Conservation (phyloP, 2,797 vertebrate genomes). For the Poeciliopsis infans region DNA sequence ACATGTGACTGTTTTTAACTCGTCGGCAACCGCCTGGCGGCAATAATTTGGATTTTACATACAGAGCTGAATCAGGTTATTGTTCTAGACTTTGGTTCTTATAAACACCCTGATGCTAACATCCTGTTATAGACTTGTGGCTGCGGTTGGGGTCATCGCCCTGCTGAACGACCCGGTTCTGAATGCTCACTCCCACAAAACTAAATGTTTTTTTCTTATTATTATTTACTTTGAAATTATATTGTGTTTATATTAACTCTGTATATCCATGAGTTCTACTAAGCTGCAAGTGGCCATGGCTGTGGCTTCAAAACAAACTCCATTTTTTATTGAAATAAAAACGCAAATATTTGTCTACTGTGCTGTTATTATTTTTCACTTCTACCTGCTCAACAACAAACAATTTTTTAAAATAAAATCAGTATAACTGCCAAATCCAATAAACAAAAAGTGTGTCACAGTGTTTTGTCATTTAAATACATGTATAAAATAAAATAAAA, state of each 20-base stretch:
- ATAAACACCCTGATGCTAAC: background rate
- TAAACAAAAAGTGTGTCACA: background rate
- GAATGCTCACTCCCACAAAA: background rate
- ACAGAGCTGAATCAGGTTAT: background rate
- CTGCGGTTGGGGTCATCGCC: background rate
- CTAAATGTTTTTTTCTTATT: too few relatives aligned
- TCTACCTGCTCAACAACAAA: background rate
- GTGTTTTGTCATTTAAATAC: background rate
- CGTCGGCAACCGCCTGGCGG: background rate
- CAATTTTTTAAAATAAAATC: background rate
- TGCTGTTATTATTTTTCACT: background rate
- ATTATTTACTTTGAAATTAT: background rate
- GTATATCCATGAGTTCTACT: background rate
- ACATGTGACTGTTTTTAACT: constrained; percentile 12
- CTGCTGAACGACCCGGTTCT: too few relatives aligned
- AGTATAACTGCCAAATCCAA: background rate
- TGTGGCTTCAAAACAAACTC: background rate
- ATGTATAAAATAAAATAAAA: too few relatives aligned
- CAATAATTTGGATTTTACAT: background rate
- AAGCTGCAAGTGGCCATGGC: background rate
- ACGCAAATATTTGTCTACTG: too few relatives aligned
- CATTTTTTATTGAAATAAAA: too few relatives aligned
- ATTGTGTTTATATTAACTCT: background rate
- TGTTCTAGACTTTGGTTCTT: constrained; percentile 1
- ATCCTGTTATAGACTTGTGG: background rate